A percentile compares a stretch with the other conserved stretches of the same genome.
Conservation (phyloP, 1,140 invertebrate genomes). For the Eupristina koningsbergeri region DNA sequence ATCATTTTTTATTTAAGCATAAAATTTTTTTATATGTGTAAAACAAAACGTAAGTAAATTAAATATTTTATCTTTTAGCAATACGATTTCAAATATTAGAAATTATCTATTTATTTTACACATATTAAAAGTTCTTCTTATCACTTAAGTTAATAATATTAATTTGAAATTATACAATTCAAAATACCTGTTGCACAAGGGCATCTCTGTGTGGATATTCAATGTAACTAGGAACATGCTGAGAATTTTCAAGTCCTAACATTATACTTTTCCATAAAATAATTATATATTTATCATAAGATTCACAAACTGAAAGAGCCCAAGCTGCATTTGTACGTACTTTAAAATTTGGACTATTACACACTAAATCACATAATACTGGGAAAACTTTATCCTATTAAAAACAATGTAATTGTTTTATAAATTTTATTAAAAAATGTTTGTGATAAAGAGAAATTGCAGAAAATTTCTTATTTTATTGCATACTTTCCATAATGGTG, state of each 20-base stretch:
- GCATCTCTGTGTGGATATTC: constrained; percentile 88
- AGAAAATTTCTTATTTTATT: constrained; percentile 20
- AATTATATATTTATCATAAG: constrained; percentile 77
- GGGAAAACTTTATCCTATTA: constrained; percentile 73
- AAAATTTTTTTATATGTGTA: no score
- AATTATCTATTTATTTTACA: no score
- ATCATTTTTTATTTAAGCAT: no score
- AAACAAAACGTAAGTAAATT: no score
- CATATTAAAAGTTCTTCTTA: no score
- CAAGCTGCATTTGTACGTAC: constrained; percentile 87
- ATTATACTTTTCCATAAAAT: constrained; percentile 81
- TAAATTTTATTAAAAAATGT: no score
- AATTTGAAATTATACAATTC: constrained; percentile 46
- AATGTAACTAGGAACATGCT: constrained; percentile 83
- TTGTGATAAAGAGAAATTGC: constrained; percentile 1
- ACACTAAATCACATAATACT: constrained; percentile 73
- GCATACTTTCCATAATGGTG: constrained; percentile 66
- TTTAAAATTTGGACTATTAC: constrained; percentile 78
- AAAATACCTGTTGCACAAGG: constrained; percentile 78
- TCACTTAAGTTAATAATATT: neutral
- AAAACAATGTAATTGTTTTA: constrained; percentile 49
- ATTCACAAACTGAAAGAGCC: constrained; percentile 78
- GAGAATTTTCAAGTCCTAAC: constrained; percentile 81
- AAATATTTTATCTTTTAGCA: no score
- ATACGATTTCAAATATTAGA: no score